These are phyloP conservation scores for Oxystoma pomonae DNA, from an alignment of 2,888 invertebrate genomes.

Conservation along the genomic window DNA sequence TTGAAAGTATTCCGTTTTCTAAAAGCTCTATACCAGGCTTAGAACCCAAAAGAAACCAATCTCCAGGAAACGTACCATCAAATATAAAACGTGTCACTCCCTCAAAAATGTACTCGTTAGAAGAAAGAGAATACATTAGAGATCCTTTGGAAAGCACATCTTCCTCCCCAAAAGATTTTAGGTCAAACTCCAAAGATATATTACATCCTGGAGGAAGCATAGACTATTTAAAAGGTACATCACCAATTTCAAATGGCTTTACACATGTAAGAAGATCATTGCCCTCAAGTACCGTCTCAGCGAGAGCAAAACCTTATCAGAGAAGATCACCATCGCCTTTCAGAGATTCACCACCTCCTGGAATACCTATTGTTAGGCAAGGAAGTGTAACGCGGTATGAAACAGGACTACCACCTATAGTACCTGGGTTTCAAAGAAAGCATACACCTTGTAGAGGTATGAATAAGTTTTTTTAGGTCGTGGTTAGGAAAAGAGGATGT, in stretches of 20 bases:
- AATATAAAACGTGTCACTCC: too few species aligned
- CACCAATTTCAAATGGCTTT: not conserved
- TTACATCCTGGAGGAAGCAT: too few species aligned
- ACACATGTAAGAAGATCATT: not conserved
- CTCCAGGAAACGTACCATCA: too few species aligned
- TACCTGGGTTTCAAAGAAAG: constrained; percentile 12
- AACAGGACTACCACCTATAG: constrained; percentile 4
- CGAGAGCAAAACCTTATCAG: not conserved
- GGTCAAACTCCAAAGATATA: too few species aligned
- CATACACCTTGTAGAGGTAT: constrained; percentile 12
- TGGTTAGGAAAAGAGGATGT: too few species aligned
- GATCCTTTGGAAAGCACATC: too few species aligned
- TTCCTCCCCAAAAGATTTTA: too few species aligned
- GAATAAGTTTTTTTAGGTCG: not conserved
- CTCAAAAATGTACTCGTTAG: too few species aligned
- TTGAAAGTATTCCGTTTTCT: too few species aligned
- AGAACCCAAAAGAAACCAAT: too few species aligned
- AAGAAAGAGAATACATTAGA: too few species aligned
- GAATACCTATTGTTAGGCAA: not conserved
- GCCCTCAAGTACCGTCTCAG: not conserved
- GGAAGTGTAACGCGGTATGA: not conserved
- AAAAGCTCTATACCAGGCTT: too few species aligned
- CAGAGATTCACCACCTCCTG: not conserved
- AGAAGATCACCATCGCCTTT: not conserved
- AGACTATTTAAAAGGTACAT: not conserved